phyloP scores from a whole-genome alignment of 2,888 invertebrate genomes.

The Chaitophorus viminalis region DNA sequence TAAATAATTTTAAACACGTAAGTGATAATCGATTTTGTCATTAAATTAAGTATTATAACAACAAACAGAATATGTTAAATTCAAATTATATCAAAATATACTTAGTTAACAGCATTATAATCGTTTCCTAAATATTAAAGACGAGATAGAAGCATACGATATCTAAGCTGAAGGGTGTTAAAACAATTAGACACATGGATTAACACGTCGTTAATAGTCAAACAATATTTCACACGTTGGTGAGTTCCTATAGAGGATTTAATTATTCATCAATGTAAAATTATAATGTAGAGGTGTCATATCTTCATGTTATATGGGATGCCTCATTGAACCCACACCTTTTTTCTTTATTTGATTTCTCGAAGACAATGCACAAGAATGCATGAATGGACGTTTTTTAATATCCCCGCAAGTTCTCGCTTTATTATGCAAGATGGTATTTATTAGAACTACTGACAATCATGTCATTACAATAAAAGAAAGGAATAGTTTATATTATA shows the following conservation, averaged over 20 bases:
- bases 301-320: background rate
- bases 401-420: background rate
- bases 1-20: no score
- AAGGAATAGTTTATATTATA: background rate
- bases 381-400: conserved; percentile 1
- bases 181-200: conserved; percentile 29
- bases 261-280: conserved; percentile 40
- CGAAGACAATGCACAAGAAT: conserved; percentile 8
- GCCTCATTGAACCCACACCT: conserved; percentile 26
- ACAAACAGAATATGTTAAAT: background rate
- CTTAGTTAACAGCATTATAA: background rate
- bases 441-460: conserved; percentile 6
- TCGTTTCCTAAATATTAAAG: background rate
- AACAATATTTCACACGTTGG: conserved; percentile 28
- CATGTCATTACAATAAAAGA: background rate
- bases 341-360: conserved; percentile 15
- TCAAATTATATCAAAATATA: background rate
- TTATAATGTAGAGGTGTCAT: conserved; percentile 4
- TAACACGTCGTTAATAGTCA: conserved; percentile 40
- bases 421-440: conserved; percentile 4
- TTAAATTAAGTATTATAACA: background rate
- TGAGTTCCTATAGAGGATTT: conserved; percentile 24
- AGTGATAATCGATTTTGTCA: background rate
- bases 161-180: background rate
- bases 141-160: background rate